Evolutionary conservation across 2,888 invertebrate species (phyloP), one percentile per base, ranked within the genome.

Genomic region (Anthophora plumipes): DNA sequence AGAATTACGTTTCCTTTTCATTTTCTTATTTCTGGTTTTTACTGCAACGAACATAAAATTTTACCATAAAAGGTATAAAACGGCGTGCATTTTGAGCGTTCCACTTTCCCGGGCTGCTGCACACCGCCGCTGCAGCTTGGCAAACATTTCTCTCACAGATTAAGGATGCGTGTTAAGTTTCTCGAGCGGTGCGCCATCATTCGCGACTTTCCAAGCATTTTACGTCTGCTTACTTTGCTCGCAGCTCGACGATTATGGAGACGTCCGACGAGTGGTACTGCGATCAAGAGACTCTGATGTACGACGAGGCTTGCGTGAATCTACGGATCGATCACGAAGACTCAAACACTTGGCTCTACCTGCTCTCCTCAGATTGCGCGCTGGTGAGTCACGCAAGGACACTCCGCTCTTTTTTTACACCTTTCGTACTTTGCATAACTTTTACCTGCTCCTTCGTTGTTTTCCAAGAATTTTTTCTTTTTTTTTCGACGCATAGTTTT

Each of bases 321-420:
- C 73, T 93, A 95, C 88, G 93, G 94, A 75, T 93, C 94, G 46
- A 91, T 89, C 20, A 94, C 92, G 20, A 86, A 85, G n/a, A 88
- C 89, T 66, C 85, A 86, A 83, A 69, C 76, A 93, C 94, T 14
- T 95, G 95, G 90, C 93, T 97, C 6, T 97, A 97, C 90, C 94
- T 95, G 31, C 95, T 96, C 0, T 96, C 96, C 22, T 95, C 96
- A 72, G 96, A 97, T 89, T 97, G 97, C 90, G 94, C 95, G 90
- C 94, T 95, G 93, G 97, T 97, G 93, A 94, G 95, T 94, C 64
- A 31, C 68, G 75, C 67, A 14, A 46, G 39, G n/a, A 54, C 17
- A 54, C 7, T 0, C 2, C 14, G 17, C 41, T 57, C 59, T 70
- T 70, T 61, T 69, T 70, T 70, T 61, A 52, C 14, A 7, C 25